Base-by-base conservation (phyloP, 2,797 vertebrate species). In the Phoxinus dragarum region DNA sequence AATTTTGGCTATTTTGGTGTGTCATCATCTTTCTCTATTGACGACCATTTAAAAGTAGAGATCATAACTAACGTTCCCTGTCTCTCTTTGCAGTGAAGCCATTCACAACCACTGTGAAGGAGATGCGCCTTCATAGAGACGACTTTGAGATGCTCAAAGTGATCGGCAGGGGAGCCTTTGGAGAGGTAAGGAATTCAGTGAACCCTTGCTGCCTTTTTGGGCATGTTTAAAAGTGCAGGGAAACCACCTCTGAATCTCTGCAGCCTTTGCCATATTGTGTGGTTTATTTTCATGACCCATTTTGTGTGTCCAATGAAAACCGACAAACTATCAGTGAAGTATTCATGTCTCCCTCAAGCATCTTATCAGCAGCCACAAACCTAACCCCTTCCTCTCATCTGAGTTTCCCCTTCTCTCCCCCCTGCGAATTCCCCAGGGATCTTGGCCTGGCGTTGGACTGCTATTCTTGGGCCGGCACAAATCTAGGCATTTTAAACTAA, bases 111-210 rank as follows among this genome's bases (percentile, higher is more conserved):
- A 91, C 95, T 82, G 95, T 97, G 87, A 97, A 96, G 93, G 96
- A 97, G 74, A 97, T 97, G 96, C 96, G 97, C 5, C 96, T 97
- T 7, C 96, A 95, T 86, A 93, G 97, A 78, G 97, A 97, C 64
- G 97, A 97, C 93, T 97, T 97, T 81, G 97, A 97, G 92, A 97
- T 97, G 77, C 96, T 97, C 84, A 97, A 97, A 94, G 97, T 97
- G 42, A 97, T 97, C 0, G 97, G 97, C 88, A 93, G 97, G 91
- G 97, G 97, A 14, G 97, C 97, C n/a, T 97, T 97, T 75, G 97
- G 97, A 71, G 97, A 97, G 96, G 97, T 97, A 94, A 96, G 95
- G 74, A 34, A 56, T 56, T 16, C 69, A 1, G 19, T 17, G 66
- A 68, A 59, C 38, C 17, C 40, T 47, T 34, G 44, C 52, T 49